A percentile compares a stretch with the other conserved stretches of the same genome.
phyloP scores from a whole-genome alignment of 2,888 invertebrate species.

The Pammene aurita region DNA sequence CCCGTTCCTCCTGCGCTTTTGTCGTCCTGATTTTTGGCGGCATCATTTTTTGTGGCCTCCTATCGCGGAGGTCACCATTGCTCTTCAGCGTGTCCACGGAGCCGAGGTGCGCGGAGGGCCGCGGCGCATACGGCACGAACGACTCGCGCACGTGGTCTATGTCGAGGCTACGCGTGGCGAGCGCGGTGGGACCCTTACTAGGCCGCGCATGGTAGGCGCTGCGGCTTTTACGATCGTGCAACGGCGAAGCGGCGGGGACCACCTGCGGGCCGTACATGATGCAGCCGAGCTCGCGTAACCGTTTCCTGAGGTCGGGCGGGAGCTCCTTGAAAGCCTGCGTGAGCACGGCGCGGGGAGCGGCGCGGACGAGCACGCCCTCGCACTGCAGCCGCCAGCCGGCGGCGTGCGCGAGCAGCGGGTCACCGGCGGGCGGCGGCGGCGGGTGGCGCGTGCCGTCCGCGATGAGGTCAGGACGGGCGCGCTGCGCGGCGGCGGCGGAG shows the following conservation, averaged over 20 bases:
- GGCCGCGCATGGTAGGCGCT: slow-evolving; percentile 46
- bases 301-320: slow-evolving; percentile 64
- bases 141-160: slow-evolving; percentile 68
- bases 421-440: slow-evolving; percentile 46
- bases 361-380: slow-evolving; percentile 65
- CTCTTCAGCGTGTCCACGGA: slow-evolving; percentile 50
- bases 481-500: slow-evolving; percentile 53
- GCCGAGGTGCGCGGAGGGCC: slow-evolving; percentile 52
- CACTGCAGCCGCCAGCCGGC: slow-evolving; percentile 63
- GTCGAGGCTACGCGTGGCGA: slow-evolving; percentile 55
- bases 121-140: slow-evolving; percentile 67
- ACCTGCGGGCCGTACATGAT: slow-evolving; percentile 60
- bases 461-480: slow-evolving; percentile 58
- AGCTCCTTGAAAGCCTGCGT: slow-evolving; percentile 67
- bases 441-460: slow-evolving; percentile 51
- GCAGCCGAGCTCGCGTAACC: slow-evolving; percentile 66
- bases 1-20: slow-evolving; percentile 73
- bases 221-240: slow-evolving; percentile 53
- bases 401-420: slow-evolving; percentile 54
- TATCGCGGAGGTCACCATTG: slow-evolving; percentile 52
- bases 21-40: slow-evolving; percentile 69
- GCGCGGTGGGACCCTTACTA: slow-evolving; percentile 44
- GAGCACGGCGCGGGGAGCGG: slow-evolving; percentile 62
- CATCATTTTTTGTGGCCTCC: slow-evolving; percentile 45
- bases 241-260: slow-evolving; percentile 46